Percentiles rank a stretch among this genome's conserved stretches.
These are phyloP conservation scores for Leucopsar rothschildi DNA, from an alignment of 2,113 vertebrate genomes.

Conservation along the genomic window DNA sequence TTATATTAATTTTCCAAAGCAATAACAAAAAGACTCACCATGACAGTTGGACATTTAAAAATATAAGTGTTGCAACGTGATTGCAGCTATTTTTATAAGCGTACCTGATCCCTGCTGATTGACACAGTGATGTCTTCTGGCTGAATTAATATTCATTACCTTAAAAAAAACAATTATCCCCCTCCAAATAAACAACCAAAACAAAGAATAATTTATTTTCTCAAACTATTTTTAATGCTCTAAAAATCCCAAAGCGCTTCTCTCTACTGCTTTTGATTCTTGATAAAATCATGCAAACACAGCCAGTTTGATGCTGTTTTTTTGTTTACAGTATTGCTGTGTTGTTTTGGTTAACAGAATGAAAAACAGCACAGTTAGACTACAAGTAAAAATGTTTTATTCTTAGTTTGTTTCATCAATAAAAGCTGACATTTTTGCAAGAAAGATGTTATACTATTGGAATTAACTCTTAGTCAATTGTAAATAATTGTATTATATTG, in stretches of 20 bases:
- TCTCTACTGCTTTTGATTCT: constrained; percentile 51
- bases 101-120: background rate
- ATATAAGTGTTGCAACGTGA: background rate
- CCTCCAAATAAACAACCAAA: background rate
- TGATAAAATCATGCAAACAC: constrained; percentile 74
- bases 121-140: background rate
- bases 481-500: constrained; percentile 85
- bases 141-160: background rate
- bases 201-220: background rate
- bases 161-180: rapidly evolving
- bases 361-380: constrained; percentile 75
- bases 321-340: constrained; percentile 78
- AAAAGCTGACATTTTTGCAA: constrained; percentile 79
- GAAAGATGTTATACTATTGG: constrained; percentile 81
- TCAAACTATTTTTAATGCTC: background rate
- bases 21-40: background rate
- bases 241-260: constrained; percentile 21
- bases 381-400: constrained; percentile 79
- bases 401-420: constrained; percentile 83
- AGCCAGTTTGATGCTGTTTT: constrained; percentile 76
- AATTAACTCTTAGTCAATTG: constrained; percentile 85
- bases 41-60: background rate
- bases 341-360: constrained; percentile 80
- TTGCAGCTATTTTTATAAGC: background rate
- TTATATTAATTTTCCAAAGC: background rate